These are phyloP conservation scores for Conops quadrifasciatus DNA, from an alignment of 2,888 invertebrate genomes.

Conservation along the genomic window DNA sequence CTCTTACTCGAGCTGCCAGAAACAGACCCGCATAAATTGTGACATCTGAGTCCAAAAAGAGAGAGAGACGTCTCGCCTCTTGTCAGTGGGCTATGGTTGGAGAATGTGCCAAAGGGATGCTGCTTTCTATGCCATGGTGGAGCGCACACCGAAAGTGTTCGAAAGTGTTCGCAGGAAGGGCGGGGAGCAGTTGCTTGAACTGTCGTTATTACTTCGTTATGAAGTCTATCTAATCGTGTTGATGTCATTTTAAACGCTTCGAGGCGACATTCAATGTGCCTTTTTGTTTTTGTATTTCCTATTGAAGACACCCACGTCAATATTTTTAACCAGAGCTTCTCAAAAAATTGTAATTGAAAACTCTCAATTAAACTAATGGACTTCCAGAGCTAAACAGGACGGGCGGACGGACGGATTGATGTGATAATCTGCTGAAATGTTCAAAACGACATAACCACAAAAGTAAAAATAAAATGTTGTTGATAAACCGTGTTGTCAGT, in stretches of 20 bases:
- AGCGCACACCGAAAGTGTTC: too few species aligned
- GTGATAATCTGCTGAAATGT: neutral
- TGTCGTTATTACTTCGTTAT: neutral
- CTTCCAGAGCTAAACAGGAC: neutral
- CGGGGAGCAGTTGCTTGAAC: too few species aligned
- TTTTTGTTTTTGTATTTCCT: neutral
- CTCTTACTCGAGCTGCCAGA: slow-evolving; percentile 17
- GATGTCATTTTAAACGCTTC: slow-evolving; percentile 37
- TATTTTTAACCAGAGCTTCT: slow-evolving; percentile 52
- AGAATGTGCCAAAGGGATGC: too few species aligned
- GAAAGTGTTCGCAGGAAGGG: slow-evolving; percentile 22
- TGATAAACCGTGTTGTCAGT: slow-evolving; percentile 16
- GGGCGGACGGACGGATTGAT: neutral
- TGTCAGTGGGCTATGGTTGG: too few species aligned
- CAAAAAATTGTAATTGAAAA: slow-evolving; percentile 62
- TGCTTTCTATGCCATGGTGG: too few species aligned
- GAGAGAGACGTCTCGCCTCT: too few species aligned
- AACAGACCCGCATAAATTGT: slow-evolving; percentile 25
- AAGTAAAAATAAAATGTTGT: neutral
- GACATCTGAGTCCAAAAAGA: neutral
- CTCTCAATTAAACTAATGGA: slow-evolving; percentile 48
- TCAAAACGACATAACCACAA: slow-evolving; percentile 2
- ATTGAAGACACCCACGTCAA: too few species aligned
- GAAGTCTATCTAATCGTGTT: slow-evolving; percentile 26
- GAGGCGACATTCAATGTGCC: neutral